Evolutionary conservation across 2,113 vertebrate species (phyloP).

Genomic region (Macquaria australasica): DNA sequence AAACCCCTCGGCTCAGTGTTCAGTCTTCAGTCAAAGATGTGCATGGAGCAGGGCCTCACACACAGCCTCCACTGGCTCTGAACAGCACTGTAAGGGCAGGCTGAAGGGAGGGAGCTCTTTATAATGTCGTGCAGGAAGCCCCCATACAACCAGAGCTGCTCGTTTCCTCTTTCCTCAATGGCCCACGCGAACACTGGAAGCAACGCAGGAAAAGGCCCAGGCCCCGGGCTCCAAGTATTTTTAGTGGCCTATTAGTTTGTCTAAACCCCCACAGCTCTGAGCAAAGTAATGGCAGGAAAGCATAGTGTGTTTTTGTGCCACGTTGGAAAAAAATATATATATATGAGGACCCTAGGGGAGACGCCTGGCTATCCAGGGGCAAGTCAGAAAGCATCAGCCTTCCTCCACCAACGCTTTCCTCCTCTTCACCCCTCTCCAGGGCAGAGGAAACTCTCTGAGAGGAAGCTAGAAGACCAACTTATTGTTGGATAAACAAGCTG

Average conservation of each 20-base stretch:
- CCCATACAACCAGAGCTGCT: slow-evolving; percentile 71
- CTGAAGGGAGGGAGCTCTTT: slow-evolving; percentile 74
- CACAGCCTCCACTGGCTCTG: slow-evolving; percentile 56
- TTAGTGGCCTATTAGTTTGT: slow-evolving; percentile 84
- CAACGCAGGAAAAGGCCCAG: slow-evolving; percentile 76
- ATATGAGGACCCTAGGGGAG: slow-evolving; percentile 68
- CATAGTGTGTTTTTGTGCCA: slow-evolving; percentile 72
- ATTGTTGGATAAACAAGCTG: slow-evolving; percentile 66
- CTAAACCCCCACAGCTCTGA: slow-evolving; percentile 75
- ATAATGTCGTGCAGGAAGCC: slow-evolving; percentile 85
- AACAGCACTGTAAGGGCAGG: slow-evolving; percentile 59
- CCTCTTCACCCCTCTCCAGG: slow-evolving; percentile 68
- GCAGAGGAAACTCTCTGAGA: slow-evolving; percentile 71
- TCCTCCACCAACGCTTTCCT: slow-evolving; percentile 73
- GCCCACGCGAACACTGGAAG: slow-evolving; percentile 83
- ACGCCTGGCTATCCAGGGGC: slow-evolving; percentile 68
- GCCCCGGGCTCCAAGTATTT: slow-evolving; percentile 79
- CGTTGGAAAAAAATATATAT: slow-evolving; percentile 67
- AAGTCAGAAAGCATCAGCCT: slow-evolving; percentile 47
- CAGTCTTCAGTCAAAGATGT: slow-evolving; percentile 40
- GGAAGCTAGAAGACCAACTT: slow-evolving; percentile 66
- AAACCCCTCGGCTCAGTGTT: slow-evolving; percentile 62
- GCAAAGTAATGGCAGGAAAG: slow-evolving; percentile 82
- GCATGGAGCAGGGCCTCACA: slow-evolving; percentile 45
- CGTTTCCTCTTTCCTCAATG: slow-evolving; percentile 84